Base-by-base conservation (phyloP, 1,140 invertebrate species). In the Arctopsyche grandis region DNA sequence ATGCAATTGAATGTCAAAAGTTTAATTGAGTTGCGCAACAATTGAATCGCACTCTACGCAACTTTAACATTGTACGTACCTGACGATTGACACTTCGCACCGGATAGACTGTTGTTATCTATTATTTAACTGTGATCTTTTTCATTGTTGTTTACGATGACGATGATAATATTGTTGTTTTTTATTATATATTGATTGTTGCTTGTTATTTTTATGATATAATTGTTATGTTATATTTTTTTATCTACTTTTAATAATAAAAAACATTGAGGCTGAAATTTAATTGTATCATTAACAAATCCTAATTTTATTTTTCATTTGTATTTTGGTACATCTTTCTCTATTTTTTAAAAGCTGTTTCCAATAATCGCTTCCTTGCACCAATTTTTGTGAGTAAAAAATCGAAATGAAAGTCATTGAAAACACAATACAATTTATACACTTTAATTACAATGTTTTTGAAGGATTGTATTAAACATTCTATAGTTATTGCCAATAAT, bases 141-240 rank as follows among this genome's bases (percentile, higher is more conserved):
- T 12, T 14, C 10, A 14, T 52, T 52, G 48, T 52, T 52, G 48
- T 52, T 52, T 12, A 52, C 7, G 29, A 38, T 7, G 29, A 38
- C 7, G 29, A 38, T 38, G 29, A 38, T 38, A 38, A 38, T 38
- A 38, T 38, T 38, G 29, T 38, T 38, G 29, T 38, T 52, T 52
- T 52, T 52, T 52, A 52, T 52, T 52, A 10, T 52, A 21, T 60
- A 60, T 60, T 60, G 58, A 60, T 60, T 60, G 21, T 60, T 60
- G 58, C 24, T 60, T 60, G 21, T 60, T 60, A 24, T 66, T 60
- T 60, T 60, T 9, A 19, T 60, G 56, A 19, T 60, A 26, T 26
- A 24, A 24, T 66, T 66, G 24, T 66, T 60, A 60, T 52, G n/a
- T n/a, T n/a, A 16, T 4, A 60, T 38, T 4, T 52, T 52, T 52